Evolutionary conservation across 1,140 invertebrate species (phyloP).

Genomic region (Drosophila miranda): DNA sequence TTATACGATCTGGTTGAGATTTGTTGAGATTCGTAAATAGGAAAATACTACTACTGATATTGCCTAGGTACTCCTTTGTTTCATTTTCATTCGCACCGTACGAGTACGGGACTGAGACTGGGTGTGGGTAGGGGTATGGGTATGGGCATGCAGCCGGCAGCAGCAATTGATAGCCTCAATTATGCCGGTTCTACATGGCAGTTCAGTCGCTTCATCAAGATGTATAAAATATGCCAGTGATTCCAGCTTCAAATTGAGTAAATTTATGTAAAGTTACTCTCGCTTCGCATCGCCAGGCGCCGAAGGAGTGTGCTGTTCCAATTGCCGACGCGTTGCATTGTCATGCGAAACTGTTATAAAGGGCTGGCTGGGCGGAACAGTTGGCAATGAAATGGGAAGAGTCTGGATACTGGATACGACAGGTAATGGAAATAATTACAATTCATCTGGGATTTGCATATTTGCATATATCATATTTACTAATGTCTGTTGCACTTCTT

Average conservation of each 20-base stretch:
- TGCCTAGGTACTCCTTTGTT: constrained; percentile 11
- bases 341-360: constrained; percentile 43
- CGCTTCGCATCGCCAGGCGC: not conserved
- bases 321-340: constrained; percentile 26
- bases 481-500: no score
- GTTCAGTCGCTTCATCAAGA: constrained; percentile 37
- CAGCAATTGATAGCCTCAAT: constrained; percentile 67
- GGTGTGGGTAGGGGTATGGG: no score
- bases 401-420: not conserved
- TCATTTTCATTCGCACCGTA: constrained; percentile 61
- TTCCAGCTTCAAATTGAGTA: constrained; percentile 54
- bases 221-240: constrained; percentile 76
- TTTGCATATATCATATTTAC: no score
- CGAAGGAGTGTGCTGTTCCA: constrained; percentile 24
- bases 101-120: not conserved
- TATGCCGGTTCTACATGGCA: constrained; percentile 42
- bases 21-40: no score
- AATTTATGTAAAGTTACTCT: constrained; percentile 69
- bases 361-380: not conserved
- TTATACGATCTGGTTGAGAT: no score
- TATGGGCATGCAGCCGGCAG: constrained; percentile 2
- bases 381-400: constrained; percentile 30
- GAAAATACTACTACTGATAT: no score
- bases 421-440: no score
- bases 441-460: no score